These are phyloP conservation scores for Lamellibrachia columna DNA, from an alignment of 2,888 invertebrate genomes.

Conservation along the genomic window DNA sequence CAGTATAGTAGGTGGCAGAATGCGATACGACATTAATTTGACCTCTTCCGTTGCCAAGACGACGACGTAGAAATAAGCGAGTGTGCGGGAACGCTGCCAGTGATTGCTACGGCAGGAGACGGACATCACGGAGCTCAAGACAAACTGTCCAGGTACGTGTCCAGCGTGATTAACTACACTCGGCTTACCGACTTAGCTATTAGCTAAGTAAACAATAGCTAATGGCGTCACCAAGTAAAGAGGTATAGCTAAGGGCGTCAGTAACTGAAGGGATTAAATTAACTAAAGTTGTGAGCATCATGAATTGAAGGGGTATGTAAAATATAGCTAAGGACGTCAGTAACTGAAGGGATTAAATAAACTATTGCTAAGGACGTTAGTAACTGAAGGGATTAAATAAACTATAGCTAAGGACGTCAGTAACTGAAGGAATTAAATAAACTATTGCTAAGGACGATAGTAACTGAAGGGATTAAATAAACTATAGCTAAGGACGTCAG, in stretches of 20 bases:
- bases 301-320: no score
- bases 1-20: not conserved
- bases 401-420: no score
- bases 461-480: not conserved
- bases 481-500: not conserved
- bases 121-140: not conserved
- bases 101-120: not conserved
- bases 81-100: not conserved
- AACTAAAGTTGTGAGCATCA: no score
- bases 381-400: no score
- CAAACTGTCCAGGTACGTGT: not conserved
- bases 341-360: no score
- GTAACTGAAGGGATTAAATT: no score
- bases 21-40: slow-evolving; percentile 3
- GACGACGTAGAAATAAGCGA: not conserved
- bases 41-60: not conserved
- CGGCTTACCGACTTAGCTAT: not conserved
- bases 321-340: no score
- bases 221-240: not conserved
- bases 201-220: not conserved
- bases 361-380: no score
- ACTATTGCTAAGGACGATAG: not conserved
- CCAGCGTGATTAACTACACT: not conserved
- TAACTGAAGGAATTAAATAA: not conserved
- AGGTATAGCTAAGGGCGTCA: no score